Conservation (phyloP, 2,113 vertebrate species). For the Aspidoscelis tigris region DNA sequence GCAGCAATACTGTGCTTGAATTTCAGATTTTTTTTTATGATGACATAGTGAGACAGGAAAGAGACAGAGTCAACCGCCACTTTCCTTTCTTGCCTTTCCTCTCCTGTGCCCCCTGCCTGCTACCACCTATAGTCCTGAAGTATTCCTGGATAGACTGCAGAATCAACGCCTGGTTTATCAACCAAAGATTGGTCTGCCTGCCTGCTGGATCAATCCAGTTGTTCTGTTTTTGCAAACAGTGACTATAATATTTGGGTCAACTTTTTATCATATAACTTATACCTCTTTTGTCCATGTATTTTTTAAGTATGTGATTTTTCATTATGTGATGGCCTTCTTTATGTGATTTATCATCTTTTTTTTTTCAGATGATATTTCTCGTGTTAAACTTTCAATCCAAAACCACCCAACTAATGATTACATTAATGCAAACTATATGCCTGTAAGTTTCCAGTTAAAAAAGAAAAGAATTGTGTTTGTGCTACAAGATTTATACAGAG, state of each 20-base stretch:
- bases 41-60: too few relatives aligned
- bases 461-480: background rate
- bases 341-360: background rate
- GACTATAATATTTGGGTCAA: background rate
- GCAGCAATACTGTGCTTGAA: background rate
- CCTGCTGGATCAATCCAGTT: too few relatives aligned
- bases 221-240: too few relatives aligned
- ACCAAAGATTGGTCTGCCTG: too few relatives aligned
- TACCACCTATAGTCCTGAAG: too few relatives aligned
- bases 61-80: too few relatives aligned
- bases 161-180: too few relatives aligned
- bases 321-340: background rate
- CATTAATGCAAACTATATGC: conserved; percentile 96
- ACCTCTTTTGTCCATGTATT: background rate
- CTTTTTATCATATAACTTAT: background rate
- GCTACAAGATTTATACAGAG: background rate
- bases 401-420: conserved; percentile 84
- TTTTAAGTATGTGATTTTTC: background rate
- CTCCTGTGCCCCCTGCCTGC: too few relatives aligned
- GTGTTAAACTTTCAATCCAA: conserved; percentile 90
- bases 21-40: background rate
- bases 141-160: too few relatives aligned
- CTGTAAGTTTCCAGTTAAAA: conserved; percentile 77
- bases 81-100: too few relatives aligned
- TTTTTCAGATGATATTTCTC: conserved; percentile 88